These are phyloP conservation scores for Gallinago paraguaiae DNA, from an alignment of 2,113 vertebrate species.

Conservation along the genomic window DNA sequence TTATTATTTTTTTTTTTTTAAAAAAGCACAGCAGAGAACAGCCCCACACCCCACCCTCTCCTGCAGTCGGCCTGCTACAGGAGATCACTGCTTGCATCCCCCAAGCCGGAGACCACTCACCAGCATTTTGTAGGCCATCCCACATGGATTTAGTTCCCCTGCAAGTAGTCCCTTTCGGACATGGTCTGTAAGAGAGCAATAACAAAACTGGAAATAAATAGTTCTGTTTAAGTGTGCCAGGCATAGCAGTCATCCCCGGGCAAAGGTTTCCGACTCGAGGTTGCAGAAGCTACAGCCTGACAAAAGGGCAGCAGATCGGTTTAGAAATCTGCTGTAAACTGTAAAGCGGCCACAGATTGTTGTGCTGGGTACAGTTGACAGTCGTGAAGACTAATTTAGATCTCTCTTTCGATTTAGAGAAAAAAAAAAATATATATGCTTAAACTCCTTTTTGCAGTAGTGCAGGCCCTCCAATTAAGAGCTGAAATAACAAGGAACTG, in stretches of 20 bases:
- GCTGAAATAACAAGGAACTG: background rate
- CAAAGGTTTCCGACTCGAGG: background rate
- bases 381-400: background rate
- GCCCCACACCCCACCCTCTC: background rate
- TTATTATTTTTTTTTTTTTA: background rate
- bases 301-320: background rate
- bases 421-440: background rate
- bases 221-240: fast-evolving
- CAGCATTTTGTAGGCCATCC: background rate
- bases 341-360: background rate
- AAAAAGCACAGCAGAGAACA: background rate
- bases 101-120: background rate
- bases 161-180: background rate
- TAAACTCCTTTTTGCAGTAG: background rate
- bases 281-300: background rate
- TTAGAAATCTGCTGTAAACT: background rate
- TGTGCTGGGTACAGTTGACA: background rate
- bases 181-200: background rate
- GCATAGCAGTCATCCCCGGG: fast-evolving
- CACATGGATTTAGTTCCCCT: background rate
- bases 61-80: fast-evolving
- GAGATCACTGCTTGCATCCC: fast-evolving
- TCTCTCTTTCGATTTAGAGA: background rate
- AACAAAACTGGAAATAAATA: background rate
- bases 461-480: background rate